These are phyloP conservation scores for Chionis minor DNA, from an alignment of 2,113 vertebrate species.

Conservation along the genomic window DNA sequence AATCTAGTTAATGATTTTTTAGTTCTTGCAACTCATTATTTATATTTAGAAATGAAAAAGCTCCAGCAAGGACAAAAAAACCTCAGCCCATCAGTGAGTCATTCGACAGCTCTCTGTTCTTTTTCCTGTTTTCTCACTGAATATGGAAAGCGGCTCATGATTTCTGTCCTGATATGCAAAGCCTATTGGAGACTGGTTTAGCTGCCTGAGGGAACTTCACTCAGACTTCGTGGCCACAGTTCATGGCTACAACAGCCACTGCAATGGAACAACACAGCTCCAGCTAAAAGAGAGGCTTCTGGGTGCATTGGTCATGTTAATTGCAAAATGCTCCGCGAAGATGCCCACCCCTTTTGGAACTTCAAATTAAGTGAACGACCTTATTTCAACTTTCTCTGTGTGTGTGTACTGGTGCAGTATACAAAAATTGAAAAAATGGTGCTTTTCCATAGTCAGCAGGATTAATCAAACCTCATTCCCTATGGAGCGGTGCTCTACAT, in stretches of 20 bases:
- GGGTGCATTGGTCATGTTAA: not conserved
- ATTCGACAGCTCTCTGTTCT: not conserved
- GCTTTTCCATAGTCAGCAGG: not conserved
- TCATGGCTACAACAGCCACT: not conserved
- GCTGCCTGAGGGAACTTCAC: constrained; percentile 5
- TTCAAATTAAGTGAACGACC: not conserved
- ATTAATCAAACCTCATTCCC: not conserved
- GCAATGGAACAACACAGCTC: not conserved
- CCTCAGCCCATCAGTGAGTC: constrained; percentile 21
- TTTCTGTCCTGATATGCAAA: constrained; percentile 21
- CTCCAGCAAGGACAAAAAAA: not conserved
- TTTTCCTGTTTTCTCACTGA: constrained; percentile 60
- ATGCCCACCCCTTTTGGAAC: not conserved
- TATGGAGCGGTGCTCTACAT: not conserved
- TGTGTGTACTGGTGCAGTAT: not conserved
- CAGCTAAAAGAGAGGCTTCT: not conserved
- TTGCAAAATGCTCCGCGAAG: not conserved
- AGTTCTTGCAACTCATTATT: not conserved
- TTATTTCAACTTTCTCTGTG: not conserved
- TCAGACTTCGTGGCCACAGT: not conserved
- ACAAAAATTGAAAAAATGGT: not conserved
- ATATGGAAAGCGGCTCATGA: constrained; percentile 16
- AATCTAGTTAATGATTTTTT: not conserved
- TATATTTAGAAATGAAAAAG: constrained; percentile 38
- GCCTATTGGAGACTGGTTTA: not conserved